Percentiles rank a stretch among this genome's conserved stretches.
phyloP scores from a whole-genome alignment of 1,140 invertebrate species.

The Pseudobourletiella spinata region DNA sequence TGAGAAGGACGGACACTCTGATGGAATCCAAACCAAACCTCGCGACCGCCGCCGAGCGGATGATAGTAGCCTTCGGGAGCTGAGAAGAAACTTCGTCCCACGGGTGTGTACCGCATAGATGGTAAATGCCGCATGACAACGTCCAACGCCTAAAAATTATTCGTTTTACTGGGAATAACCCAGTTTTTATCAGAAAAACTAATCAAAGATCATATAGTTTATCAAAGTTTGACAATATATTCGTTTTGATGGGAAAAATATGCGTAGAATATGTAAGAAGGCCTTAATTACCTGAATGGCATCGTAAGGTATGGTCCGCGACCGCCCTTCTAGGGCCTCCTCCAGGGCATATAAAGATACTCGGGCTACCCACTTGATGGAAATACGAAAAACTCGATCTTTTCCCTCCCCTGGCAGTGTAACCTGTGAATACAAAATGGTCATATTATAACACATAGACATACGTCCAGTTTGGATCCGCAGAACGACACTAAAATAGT shows the following conservation, averaged over 20 bases:
- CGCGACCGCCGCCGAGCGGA: slow-evolving; percentile 92
- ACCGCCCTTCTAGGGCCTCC: slow-evolving; percentile 94
- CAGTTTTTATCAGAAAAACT: slow-evolving; percentile 36
- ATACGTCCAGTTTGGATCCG: too few species aligned
- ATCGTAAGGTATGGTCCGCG: slow-evolving; percentile 94
- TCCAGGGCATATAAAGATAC: slow-evolving; percentile 93
- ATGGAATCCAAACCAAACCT: slow-evolving; percentile 99
- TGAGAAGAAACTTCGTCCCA: slow-evolving; percentile 97
- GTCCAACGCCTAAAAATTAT: slow-evolving; percentile 64
- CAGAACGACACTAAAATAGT: too few species aligned
- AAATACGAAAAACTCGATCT: slow-evolving; percentile 97
- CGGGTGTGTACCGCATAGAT: slow-evolving; percentile 99
- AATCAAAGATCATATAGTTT: slow-evolving; percentile 36
- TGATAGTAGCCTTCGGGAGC: slow-evolving; percentile 97
- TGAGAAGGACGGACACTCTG: slow-evolving; percentile 97
- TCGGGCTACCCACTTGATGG: slow-evolving; percentile 95
- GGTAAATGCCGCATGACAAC: slow-evolving; percentile 99
- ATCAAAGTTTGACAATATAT: slow-evolving; percentile 1
- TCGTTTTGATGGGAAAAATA: background rate
- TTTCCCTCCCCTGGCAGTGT: slow-evolving; percentile 97
- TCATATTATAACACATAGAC: too few species aligned
- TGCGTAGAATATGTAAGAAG: too few species aligned
- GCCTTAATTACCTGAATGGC: slow-evolving; percentile 72
- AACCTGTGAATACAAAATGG: slow-evolving; percentile 46
- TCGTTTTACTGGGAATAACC: too few species aligned